A percentile compares a stretch with the other conserved stretches of the same genome.
These are phyloP conservation scores for Meliscaeva auricollis DNA, from an alignment of 2,888 invertebrate species.

Conservation along the genomic window DNA sequence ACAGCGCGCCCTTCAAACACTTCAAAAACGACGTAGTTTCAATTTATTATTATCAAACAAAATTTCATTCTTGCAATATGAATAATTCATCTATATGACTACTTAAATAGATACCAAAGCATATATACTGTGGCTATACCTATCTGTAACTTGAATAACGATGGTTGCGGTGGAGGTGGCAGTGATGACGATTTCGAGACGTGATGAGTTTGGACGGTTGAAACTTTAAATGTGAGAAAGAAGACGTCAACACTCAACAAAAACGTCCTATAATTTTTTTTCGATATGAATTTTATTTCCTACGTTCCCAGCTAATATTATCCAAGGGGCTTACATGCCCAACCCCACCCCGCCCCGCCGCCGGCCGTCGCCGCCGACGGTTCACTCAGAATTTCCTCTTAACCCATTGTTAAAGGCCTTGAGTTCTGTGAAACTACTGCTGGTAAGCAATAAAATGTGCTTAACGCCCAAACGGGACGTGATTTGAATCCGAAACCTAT, in stretches of 20 bases:
- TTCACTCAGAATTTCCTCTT: not conserved
- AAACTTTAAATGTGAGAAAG: not conserved
- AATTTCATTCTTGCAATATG: slow-evolving; percentile 52
- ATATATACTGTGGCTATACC: not conserved
- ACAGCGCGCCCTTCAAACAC: slow-evolving; percentile 1
- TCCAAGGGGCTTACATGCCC: not conserved
- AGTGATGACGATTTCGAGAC: not conserved
- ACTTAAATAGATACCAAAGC: slow-evolving; percentile 30
- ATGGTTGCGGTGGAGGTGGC: not conserved
- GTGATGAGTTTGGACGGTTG: slow-evolving; percentile 1
- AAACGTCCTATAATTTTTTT: slow-evolving; percentile 28
- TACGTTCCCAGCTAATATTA: slow-evolving; percentile 20
- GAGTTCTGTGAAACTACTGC: slow-evolving; percentile 19
- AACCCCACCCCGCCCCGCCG: too few species aligned
- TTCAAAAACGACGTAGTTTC: slow-evolving; percentile 54
- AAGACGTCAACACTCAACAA: slow-evolving; percentile 29
- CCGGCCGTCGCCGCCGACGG: too few species aligned
- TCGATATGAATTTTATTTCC: slow-evolving; percentile 50
- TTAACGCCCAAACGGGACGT: slow-evolving; percentile 61
- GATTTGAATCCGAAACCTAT: slow-evolving; percentile 51
- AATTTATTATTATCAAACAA: slow-evolving; percentile 58
- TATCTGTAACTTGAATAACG: not conserved
- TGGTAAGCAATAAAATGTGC: slow-evolving; percentile 53
- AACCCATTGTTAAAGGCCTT: not conserved
- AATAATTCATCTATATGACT: slow-evolving; percentile 66